Evolutionary conservation across 2,888 invertebrate species (phyloP).

Genomic region (Prosopocoilus inquinatus): DNA sequence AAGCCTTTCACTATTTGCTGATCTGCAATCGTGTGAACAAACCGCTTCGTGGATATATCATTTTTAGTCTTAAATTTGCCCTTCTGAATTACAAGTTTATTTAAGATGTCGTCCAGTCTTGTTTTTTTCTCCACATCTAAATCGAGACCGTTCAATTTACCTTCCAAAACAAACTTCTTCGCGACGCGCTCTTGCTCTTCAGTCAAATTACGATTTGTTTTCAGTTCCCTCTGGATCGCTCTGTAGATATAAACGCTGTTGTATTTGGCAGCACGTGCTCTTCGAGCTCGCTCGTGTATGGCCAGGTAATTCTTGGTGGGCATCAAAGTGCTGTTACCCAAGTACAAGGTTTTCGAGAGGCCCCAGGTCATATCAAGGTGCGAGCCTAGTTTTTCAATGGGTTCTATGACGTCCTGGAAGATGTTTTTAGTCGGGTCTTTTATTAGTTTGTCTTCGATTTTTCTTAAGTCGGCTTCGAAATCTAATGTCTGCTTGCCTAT

Average conservation of each 20-base stretch:
- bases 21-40: constrained; percentile 67
- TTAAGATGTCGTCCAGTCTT: constrained; percentile 56
- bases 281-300: constrained; percentile 76
- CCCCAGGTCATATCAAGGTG: constrained; percentile 85
- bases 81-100: constrained; percentile 58
- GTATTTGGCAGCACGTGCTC: constrained; percentile 73
- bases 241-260: constrained; percentile 68
- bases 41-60: constrained; percentile 63
- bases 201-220: constrained; percentile 38
- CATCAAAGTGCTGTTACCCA: constrained; percentile 77
- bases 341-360: constrained; percentile 78
- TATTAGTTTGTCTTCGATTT: constrained; percentile 62
- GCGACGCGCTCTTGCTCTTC: constrained; percentile 70
- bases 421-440: constrained; percentile 56
- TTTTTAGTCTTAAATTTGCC: constrained; percentile 66
- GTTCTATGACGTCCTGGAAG: constrained; percentile 68
- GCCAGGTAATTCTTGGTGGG: constrained; percentile 75
- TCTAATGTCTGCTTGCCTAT: constrained; percentile 80
- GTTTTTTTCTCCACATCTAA: constrained; percentile 56
- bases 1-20: constrained; percentile 67
- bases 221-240: constrained; percentile 59
- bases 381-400: constrained; percentile 70
- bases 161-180: constrained; percentile 78
- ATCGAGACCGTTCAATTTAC: constrained; percentile 78
- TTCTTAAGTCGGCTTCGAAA: constrained; percentile 73